A percentile compares a stretch with the other conserved stretches of the same genome.
phyloP scores from a whole-genome alignment of 1,140 invertebrate species.

The Formica exsecta region DNA sequence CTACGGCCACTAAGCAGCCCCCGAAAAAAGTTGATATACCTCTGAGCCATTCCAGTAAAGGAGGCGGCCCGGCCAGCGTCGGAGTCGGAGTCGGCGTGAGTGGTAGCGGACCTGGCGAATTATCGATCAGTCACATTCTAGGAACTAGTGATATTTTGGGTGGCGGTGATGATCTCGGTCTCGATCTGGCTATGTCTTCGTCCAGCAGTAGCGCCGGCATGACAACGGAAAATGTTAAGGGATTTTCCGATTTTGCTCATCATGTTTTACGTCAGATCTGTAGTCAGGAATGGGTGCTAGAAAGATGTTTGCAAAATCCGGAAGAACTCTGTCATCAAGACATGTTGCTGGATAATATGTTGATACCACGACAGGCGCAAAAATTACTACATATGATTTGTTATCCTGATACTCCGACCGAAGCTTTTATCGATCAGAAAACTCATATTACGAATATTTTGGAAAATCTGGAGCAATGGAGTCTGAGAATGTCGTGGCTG shows the following conservation, averaged over 20 bases:
- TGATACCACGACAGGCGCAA: slow-evolving; percentile 95
- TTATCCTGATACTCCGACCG: slow-evolving; percentile 93
- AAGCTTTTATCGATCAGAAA: slow-evolving; percentile 93
- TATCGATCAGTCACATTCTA: slow-evolving; percentile 94
- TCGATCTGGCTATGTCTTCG: slow-evolving; percentile 89
- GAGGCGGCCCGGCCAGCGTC: slow-evolving; percentile 84
- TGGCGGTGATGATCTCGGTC: slow-evolving; percentile 90
- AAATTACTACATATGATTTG: slow-evolving; percentile 98
- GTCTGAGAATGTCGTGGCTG: slow-evolving; percentile 97
- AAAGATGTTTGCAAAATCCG: slow-evolving; percentile 96
- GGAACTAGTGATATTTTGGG: slow-evolving; percentile 93
- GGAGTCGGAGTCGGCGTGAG: slow-evolving; percentile 85
- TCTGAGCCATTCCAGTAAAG: slow-evolving; percentile 81
- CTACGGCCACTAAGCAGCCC: slow-evolving; percentile 89
- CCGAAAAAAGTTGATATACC: slow-evolving; percentile 85
- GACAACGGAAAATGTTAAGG: slow-evolving; percentile 87
- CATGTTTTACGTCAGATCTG: slow-evolving; percentile 97
- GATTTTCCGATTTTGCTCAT: slow-evolving; percentile 95
- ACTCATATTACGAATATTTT: slow-evolving; percentile 94
- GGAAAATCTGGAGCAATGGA: slow-evolving; percentile 98
- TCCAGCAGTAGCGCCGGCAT: slow-evolving; percentile 84
- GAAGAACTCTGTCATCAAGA: slow-evolving; percentile 96
- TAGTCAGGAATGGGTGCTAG: slow-evolving; percentile 98
- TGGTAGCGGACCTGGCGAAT: slow-evolving; percentile 88
- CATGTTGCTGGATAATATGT: slow-evolving; percentile 95